A percentile compares a stretch with the other conserved stretches of the same genome.
These are phyloP conservation scores for Crocidura indochinensis DNA, from an alignment of 2,797 vertebrate species.

Conservation along the genomic window DNA sequence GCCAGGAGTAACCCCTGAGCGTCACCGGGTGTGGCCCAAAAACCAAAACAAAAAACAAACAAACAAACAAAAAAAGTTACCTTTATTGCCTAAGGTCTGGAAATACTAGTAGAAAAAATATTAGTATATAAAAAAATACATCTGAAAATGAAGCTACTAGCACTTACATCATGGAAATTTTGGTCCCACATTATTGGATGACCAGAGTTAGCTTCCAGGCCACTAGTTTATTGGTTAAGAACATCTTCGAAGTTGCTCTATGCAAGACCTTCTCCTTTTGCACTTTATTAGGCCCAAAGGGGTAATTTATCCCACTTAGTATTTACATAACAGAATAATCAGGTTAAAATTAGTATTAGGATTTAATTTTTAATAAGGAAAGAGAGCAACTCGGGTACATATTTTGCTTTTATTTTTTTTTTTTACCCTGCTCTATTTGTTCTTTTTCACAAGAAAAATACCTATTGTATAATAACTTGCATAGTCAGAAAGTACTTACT, in stretches of 20 bases:
- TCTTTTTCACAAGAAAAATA: neutral
- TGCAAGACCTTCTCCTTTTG: neutral
- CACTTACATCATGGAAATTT: slow-evolving; percentile 7
- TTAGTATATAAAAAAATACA: neutral
- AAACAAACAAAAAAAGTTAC: no score
- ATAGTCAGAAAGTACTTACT: neutral
- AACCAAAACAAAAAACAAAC: no score
- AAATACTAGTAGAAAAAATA: neutral
- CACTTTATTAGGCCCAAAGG: neutral
- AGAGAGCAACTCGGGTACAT: neutral
- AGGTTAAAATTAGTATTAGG: slow-evolving; percentile 10
- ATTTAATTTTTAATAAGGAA: slow-evolving; percentile 28
- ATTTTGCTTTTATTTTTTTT: slow-evolving; percentile 12
- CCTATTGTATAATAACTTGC: neutral
- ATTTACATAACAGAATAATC: neutral
- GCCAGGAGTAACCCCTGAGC: no score
- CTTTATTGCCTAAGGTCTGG: slow-evolving; percentile 7
- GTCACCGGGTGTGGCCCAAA: no score
- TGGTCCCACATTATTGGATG: neutral
- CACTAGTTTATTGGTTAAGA: neutral
- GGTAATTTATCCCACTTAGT: neutral
- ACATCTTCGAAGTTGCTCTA: neutral
- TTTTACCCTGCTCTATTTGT: neutral
- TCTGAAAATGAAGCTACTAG: neutral
- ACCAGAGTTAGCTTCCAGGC: neutral